Evolutionary conservation across 2,113 vertebrate species (phyloP).

Genomic region (Taurulus bubalis): DNA sequence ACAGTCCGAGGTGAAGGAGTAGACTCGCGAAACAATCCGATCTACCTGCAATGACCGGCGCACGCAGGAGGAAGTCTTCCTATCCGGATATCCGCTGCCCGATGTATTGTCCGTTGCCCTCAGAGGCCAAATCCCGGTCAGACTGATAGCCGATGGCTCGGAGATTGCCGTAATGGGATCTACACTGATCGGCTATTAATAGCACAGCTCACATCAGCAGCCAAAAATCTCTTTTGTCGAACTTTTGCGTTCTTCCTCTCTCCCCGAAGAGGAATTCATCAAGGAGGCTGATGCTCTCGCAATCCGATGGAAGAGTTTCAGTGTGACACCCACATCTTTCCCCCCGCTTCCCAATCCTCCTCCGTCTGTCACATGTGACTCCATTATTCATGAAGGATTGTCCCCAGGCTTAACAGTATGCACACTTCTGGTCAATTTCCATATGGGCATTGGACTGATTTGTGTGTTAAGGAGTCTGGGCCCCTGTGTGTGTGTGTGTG

Average conservation of each 20-base stretch:
- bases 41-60: too few relatives aligned
- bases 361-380: slow-evolving; percentile 51
- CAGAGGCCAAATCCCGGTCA: not conserved
- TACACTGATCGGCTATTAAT: too few relatives aligned
- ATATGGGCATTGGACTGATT: slow-evolving; percentile 34
- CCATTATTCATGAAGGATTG: slow-evolving; percentile 69
- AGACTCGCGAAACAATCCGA: not conserved
- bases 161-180: not conserved
- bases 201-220: not conserved
- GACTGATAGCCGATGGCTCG: not conserved
- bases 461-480: not conserved
- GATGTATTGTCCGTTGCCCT: not conserved
- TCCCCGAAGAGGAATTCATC: not conserved
- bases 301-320: slow-evolving; percentile 24
- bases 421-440: slow-evolving; percentile 63
- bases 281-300: slow-evolving; percentile 4
- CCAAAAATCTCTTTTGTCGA: not conserved
- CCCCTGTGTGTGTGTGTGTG: not conserved
- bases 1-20: too few relatives aligned
- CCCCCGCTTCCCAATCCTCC: slow-evolving; percentile 29
- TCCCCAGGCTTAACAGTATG: slow-evolving; percentile 34
- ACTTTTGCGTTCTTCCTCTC: not conserved
- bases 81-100: too few relatives aligned
- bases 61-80: not conserved
- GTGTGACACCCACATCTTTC: slow-evolving; percentile 28